Evolutionary conservation across 2,113 vertebrate species (phyloP).

Genomic region (Echinops telfairi): DNA sequence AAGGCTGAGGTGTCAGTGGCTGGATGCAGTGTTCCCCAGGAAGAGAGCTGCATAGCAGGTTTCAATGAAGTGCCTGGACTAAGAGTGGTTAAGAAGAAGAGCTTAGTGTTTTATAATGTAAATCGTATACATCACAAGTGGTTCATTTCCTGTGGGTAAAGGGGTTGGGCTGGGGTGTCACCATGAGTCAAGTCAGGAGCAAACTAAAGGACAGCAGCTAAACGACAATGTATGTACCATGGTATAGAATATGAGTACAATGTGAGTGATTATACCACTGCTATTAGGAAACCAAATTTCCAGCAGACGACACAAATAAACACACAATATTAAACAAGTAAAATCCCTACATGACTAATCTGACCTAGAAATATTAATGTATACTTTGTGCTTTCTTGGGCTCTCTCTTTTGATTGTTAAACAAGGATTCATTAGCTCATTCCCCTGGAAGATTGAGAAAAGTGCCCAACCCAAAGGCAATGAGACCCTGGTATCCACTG

Average conservation of each 20-base stretch:
- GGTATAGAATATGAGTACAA: background rate
- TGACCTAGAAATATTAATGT: too few species aligned
- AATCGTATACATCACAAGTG: too few species aligned
- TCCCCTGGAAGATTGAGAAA: background rate
- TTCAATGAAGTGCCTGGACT: background rate
- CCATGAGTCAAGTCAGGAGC: background rate
- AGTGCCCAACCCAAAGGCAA: background rate
- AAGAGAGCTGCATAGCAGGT: background rate
- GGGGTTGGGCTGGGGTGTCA: too few species aligned
- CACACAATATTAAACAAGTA: background rate
- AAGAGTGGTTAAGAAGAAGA: background rate
- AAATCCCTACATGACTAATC: background rate
- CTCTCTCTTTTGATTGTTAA: background rate
- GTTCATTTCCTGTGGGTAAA: too few species aligned
- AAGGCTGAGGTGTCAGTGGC: slow-evolving; percentile 13
- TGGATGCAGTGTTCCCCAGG: slow-evolving; percentile 5
- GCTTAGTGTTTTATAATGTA: background rate
- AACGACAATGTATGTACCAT: too few species aligned
- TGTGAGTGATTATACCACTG: background rate
- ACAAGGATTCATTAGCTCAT: background rate
- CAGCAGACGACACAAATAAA: slow-evolving; percentile 2
- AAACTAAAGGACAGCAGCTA: background rate
- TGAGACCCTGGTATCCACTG: background rate
- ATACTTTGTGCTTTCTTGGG: too few species aligned
- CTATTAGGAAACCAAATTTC: slow-evolving; percentile 19